phyloP scores from a whole-genome alignment of 2,797 vertebrate species.

The Scleropages formosus region DNA sequence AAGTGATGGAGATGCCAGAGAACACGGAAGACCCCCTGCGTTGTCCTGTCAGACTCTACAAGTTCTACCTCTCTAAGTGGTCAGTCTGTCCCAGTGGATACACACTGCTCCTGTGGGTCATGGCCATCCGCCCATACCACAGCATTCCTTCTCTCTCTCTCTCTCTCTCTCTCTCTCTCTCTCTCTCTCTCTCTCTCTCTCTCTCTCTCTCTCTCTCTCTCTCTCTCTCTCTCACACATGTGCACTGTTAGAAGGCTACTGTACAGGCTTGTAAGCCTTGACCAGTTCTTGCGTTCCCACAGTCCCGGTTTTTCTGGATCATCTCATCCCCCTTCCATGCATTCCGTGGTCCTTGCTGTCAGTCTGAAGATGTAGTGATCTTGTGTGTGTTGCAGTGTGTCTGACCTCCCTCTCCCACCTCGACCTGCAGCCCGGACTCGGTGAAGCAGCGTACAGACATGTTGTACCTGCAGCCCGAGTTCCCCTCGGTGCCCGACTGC shows the following conservation, averaged over 20 bases:
- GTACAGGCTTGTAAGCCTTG: too few relatives aligned
- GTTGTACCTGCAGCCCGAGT: constrained; percentile 95
- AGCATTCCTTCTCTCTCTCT: not conserved
- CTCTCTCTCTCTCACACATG: too few relatives aligned
- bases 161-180: not conserved
- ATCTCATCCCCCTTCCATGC: too few relatives aligned
- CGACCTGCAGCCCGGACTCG: constrained; percentile 79
- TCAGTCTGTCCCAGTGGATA: constrained; percentile 53
- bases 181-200: too few relatives aligned
- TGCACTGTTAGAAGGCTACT: too few relatives aligned
- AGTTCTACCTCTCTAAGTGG: constrained; percentile 98
- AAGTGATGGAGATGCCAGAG: constrained; percentile 90
- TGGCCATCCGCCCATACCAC: not conserved
- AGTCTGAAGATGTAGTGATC: too few relatives aligned
- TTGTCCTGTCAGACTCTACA: constrained; percentile 93
- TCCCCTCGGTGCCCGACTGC: constrained; percentile 94
- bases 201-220: not conserved
- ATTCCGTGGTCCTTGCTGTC: too few relatives aligned
- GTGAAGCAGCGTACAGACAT: constrained; percentile 93
- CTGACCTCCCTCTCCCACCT: not conserved
- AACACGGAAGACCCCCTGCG: constrained; percentile 90
- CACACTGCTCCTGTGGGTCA: not conserved
- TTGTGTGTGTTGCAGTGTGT: too few relatives aligned
- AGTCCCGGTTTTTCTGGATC: too few relatives aligned
- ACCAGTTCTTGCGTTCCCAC: too few relatives aligned